These are phyloP conservation scores for Tetramorium parvispinum DNA, from an alignment of 1,140 invertebrate genomes.

Conservation along the genomic window DNA sequence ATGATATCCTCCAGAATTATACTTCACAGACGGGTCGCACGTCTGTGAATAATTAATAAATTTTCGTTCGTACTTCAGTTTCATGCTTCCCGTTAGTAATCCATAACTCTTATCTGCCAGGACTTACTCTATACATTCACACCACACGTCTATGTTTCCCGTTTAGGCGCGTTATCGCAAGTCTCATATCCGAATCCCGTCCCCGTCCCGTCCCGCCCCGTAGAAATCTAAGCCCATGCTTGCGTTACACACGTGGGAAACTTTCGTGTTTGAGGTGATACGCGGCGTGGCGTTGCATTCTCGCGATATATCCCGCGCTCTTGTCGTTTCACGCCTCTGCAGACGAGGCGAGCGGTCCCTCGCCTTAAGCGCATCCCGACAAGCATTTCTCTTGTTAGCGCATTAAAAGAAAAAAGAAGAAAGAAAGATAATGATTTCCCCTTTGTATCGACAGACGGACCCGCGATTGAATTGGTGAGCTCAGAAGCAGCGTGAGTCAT, in stretches of 20 bases:
- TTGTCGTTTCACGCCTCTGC: not conserved
- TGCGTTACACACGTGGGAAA: constrained; percentile 52
- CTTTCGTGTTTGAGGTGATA: constrained; percentile 51
- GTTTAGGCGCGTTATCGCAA: constrained; percentile 22
- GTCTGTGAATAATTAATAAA: too few relatives aligned
- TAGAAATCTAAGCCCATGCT: constrained; percentile 28
- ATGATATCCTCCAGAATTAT: not conserved
- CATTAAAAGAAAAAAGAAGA: not conserved
- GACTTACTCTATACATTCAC: not conserved
- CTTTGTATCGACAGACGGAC: constrained; percentile 5
- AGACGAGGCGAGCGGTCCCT: not conserved
- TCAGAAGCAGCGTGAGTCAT: constrained; percentile 37
- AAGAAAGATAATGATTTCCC: constrained; percentile 12
- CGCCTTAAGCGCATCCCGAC: not conserved
- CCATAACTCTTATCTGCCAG: constrained; percentile 38
- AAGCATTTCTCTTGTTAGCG: constrained; percentile 18
- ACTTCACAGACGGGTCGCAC: not conserved
- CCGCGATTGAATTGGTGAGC: constrained; percentile 16
- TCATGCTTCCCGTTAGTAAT: constrained; percentile 31
- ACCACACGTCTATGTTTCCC: constrained; percentile 3
- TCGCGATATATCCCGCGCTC: not conserved
- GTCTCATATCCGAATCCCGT: constrained; percentile 9
- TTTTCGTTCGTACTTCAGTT: not conserved
- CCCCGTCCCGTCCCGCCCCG: not conserved
- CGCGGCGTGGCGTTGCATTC: constrained; percentile 6